Evolutionary conservation across 2,113 vertebrate species (phyloP), one percentile per base, ranked within the genome.

Genomic region (Rhegmatorhina hoffmannsi): DNA sequence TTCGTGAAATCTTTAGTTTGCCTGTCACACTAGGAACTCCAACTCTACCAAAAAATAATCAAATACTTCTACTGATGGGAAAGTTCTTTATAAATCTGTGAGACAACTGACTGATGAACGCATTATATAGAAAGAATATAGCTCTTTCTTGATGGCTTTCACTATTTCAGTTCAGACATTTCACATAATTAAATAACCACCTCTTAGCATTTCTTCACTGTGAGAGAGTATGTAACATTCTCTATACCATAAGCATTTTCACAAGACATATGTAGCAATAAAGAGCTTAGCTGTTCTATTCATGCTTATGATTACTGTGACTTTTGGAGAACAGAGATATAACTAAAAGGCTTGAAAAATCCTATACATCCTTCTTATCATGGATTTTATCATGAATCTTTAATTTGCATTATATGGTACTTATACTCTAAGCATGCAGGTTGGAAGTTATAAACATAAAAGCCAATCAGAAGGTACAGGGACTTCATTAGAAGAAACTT

Each of bases 401-500:
- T 60, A 24, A 43, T 81, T 82, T 76, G 11, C 29, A 52, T 49
- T 47, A 11, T 34, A 47, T 6, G 7, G 25, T 38, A 20, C 4
- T 25, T 18, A 34, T 2, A 11, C 58, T 66, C 46, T 49, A 68
- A 64, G 34, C 50, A 40, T 0, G 2, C 26, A 62, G 11, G 13
- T 4, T 59, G 16, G 60, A 70, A 82, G 28, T 19, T 70, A 33
- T 1, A 28, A 77, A 81, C 0, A 0, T 29, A 18, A 73, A 55
- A 77, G 29, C 3, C 84, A 84, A 52, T 33, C 47, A 56, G 12
- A 73, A 62, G 11, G 7, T 62, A 6, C 15, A 73, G 25, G 28
- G 13, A 29, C 43, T 87, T 87, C 23, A 52, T 17, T 25, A 4
- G 11, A 58, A 43, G 52, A 70, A 68, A 17, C 26, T 70, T 55